Percentiles rank a stretch among this genome's conserved stretches.
Evolutionary conservation across 2,113 vertebrate genomes (phyloP).

Genomic region (Harpagus bidentatus): DNA sequence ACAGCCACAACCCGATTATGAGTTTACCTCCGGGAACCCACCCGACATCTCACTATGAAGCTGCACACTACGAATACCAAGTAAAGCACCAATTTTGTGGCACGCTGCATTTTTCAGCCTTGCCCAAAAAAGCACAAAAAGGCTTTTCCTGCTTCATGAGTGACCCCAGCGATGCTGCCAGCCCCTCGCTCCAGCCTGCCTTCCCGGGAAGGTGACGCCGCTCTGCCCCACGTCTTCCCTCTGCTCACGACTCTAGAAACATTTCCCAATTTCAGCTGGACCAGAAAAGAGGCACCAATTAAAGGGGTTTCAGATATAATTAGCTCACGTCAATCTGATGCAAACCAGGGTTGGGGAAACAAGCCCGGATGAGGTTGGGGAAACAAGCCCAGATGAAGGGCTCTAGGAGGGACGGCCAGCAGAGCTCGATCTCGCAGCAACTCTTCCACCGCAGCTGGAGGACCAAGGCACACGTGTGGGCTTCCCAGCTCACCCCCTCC

Average conservation of each 20-base stretch:
- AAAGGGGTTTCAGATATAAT: constrained; percentile 25
- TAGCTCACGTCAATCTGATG: background rate
- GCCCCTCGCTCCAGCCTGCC: background rate
- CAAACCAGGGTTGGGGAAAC: background rate
- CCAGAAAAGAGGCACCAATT: background rate
- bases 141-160: background rate
- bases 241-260: background rate
- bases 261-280: background rate
- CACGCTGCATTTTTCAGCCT: background rate
- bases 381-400: background rate
- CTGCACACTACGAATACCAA: background rate
- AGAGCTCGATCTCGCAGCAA: background rate
- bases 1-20: background rate
- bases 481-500: background rate
- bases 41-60: background rate
- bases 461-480: background rate
- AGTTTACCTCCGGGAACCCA: background rate
- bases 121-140: background rate
- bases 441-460: background rate
- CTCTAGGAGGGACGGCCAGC: background rate
- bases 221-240: background rate
- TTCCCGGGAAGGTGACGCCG: background rate
- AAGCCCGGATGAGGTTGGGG: background rate
- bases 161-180: background rate
- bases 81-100: background rate